A percentile compares a stretch with the other conserved stretches of the same genome.
phyloP scores from a whole-genome alignment of 2,113 vertebrate species.

The Atherinomorus stipes region DNA sequence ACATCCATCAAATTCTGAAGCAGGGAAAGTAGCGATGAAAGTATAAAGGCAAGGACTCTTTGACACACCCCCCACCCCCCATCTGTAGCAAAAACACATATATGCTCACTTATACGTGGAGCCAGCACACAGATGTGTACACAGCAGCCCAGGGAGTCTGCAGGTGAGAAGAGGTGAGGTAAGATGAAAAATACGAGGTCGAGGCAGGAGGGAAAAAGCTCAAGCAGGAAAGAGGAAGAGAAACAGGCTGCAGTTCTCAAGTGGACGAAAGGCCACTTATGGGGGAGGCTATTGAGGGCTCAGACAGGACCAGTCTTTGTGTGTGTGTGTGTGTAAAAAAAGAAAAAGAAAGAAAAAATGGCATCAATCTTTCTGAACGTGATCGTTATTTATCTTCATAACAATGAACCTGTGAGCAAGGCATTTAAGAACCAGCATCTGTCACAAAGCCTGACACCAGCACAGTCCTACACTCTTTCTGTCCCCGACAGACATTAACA shows the following conservation, averaged over 20 bases:
- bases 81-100: constrained; percentile 38
- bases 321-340: constrained; percentile 31
- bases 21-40: constrained; percentile 47
- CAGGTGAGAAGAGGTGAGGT: constrained; percentile 50
- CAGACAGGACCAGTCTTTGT: constrained; percentile 18
- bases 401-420: constrained; percentile 75
- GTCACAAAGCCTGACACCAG: constrained; percentile 68
- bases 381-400: constrained; percentile 58
- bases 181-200: constrained; percentile 48
- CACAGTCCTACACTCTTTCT: constrained; percentile 56
- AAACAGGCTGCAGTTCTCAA: constrained; percentile 22
- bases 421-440: constrained; percentile 73
- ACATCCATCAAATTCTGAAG: constrained; percentile 67
- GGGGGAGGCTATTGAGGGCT: constrained; percentile 25
- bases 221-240: neutral
- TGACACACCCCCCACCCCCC: constrained; percentile 15
- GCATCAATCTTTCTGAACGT: constrained; percentile 65
- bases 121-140: constrained; percentile 14
- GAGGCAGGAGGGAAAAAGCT: constrained; percentile 36
- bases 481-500: constrained; percentile 64
- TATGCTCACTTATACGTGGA: constrained; percentile 18
- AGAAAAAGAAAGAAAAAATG: constrained; percentile 37
- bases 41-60: constrained; percentile 41
- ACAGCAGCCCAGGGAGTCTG: constrained; percentile 25
- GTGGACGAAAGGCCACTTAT: constrained; percentile 47